Conservation (phyloP, 2,113 vertebrate species). For the Leptobrachium ailaonicum region DNA sequence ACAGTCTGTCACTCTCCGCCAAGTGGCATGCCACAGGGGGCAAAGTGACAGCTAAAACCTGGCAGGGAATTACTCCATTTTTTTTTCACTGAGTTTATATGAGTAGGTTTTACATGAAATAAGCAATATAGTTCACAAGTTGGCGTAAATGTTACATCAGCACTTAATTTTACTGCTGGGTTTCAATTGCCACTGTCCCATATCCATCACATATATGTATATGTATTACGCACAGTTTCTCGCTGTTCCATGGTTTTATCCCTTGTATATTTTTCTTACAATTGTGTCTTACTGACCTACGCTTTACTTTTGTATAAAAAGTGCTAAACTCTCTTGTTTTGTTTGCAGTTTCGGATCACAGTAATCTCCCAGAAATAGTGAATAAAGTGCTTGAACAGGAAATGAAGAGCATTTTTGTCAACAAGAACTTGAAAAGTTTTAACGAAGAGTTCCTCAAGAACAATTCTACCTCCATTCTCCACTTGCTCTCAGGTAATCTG, state of each 20-base stretch:
- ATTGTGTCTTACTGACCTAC: not conserved
- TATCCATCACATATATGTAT: not conserved
- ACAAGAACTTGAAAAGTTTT: conserved; percentile 72
- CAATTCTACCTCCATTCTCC: conserved; percentile 73
- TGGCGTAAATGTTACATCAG: too few species aligned
- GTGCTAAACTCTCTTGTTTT: too few species aligned
- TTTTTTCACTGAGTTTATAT: too few species aligned
- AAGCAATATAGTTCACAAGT: too few species aligned
- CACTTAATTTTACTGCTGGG: too few species aligned
- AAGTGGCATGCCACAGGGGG: too few species aligned
- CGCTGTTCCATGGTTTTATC: not conserved
- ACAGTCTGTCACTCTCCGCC: too few species aligned
- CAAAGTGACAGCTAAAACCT: too few species aligned
- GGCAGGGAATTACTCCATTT: too few species aligned
- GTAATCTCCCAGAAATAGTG: conserved; percentile 75
- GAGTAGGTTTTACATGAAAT: too few species aligned
- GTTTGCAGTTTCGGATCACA: conserved; percentile 70
- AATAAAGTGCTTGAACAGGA: conserved; percentile 73
- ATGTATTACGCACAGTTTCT: not conserved
- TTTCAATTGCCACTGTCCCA: too few species aligned
- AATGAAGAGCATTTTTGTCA: conserved; percentile 76
- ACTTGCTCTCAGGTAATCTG: conserved; percentile 69
- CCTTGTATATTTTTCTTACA: not conserved
- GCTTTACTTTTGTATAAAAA: too few species aligned
- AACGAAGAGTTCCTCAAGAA: conserved; percentile 75